Evolutionary conservation across 64 coral and sea anemone species (phyloP), one percentile per base, ranked within the genome.

Genomic region (Actinia tenebrosa): DNA sequence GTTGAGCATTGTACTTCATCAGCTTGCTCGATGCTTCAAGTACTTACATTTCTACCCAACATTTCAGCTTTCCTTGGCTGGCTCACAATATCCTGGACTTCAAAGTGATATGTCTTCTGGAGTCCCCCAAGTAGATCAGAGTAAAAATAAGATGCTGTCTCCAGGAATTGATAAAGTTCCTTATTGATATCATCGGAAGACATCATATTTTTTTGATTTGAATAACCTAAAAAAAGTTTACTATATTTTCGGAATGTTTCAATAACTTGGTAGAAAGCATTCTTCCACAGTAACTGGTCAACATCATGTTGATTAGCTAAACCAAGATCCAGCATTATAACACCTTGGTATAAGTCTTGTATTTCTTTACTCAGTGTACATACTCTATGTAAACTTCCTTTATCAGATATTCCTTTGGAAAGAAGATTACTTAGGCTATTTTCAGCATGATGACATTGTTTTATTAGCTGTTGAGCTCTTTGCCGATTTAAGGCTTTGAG

Each of bases 201-300:
- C 19, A 94, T 84, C n/a, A 79, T n/a, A 63, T 92, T 79, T 82
- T 79, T 87, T 83, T 83, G 37, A 42, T 78, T 87, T 30, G 83
- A 50, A 88, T 87, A 64, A 42, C 91, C 80, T 78, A 89, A 90
- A 90, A 90, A 85, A 13, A 90, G 82, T 37, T 93, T 93, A 25
- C 89, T 84, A 71, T 88, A 86, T 62, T 92, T 92, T 60, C 97
- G 83, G 14, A 99, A 88, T 22, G 90, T 90, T 52, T 99, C 97
- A 89, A 99, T 95, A 46, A 99, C 88, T 84, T 99, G 91, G 59
- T 99, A 99, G 86, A 99, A 92, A 63, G 90, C 93, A 92, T 86
- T 93, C 60, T 89, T 90, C 97, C 97, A 99, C 16, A 99, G 78
- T 16, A 89, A 86, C 25, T 95, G 93, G 84, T 99, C 90, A 26